Evolutionary conservation across 2,797 vertebrate genomes (phyloP), one percentile per base, ranked within the genome.

Genomic region (Smutsia gigantea): DNA sequence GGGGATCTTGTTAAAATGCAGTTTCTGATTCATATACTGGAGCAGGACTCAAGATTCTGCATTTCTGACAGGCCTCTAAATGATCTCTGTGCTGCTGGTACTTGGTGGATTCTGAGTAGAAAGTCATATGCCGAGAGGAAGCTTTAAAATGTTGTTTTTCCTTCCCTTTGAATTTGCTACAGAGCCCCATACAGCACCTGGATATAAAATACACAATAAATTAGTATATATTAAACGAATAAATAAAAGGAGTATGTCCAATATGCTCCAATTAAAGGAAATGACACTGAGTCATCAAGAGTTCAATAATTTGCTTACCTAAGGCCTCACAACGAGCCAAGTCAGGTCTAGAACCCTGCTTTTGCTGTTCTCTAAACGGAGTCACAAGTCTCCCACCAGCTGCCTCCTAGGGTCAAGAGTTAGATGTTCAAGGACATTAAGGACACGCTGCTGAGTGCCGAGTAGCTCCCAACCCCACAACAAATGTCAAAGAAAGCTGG

Each of bases 1-100:
- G 14, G 84, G 75, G 74, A 93, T 49, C 74, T 92, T 95, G 53
- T 96, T 92, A 96, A 81, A 83, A 90, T n/a, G 29, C 71, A 61
- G 42, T 49, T 87, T 92, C 87, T 66, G 31, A 92, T 59, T 78
- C 86, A 66, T 14, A 49, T 81, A 39, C 57, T 81, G 12, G 71
- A 61, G 51, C 53, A 13, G 51, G 29, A 64, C 81, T 74, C 57
- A 59, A 74, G 79, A 69, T 49, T 97, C 83, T 78, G 39, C 55
- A 29, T 87, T 92, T 84, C 69, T 71, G 78, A 94, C 64, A 75
- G 87, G 59, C n/a, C 83, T 84, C 79, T 10, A 23, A 72, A 84
- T 19, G 69, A 83, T 31, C 42, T 42, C 66, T n/a, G 9, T 69
- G 68, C 27, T 39, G 11, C 39, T 15, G 11, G 11, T n/a, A 57